phyloP scores from a whole-genome alignment of 2,113 vertebrate species.

The Columba janthina region DNA sequence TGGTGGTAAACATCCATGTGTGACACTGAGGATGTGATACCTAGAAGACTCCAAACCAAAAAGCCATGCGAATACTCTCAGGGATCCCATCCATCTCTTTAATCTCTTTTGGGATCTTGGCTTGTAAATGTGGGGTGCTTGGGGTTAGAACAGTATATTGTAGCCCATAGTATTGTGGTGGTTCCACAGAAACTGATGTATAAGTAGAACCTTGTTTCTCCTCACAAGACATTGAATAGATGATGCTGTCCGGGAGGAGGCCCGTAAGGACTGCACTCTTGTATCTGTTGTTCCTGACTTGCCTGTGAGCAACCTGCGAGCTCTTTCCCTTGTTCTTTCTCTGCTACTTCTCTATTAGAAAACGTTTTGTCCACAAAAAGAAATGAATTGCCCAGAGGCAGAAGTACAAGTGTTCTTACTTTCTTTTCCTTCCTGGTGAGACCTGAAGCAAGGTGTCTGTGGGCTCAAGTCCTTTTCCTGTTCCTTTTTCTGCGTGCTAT shows the following conservation, averaged over 20 bases:
- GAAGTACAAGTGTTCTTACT: not conserved
- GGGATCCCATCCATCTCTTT: not conserved
- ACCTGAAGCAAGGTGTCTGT: not conserved
- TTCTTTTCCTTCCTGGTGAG: not conserved
- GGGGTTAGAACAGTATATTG: not conserved
- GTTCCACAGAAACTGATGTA: not conserved
- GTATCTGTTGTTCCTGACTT: not conserved
- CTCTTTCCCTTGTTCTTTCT: not conserved
- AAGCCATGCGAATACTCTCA: not conserved
- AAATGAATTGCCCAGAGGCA: not conserved
- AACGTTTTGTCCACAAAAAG: not conserved
- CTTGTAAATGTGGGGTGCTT: not conserved
- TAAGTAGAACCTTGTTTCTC: not conserved
- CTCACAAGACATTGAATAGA: not conserved
- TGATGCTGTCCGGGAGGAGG: not conserved
- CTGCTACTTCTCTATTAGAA: not conserved
- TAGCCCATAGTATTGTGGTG: not conserved
- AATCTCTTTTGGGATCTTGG: not conserved
- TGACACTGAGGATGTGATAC: not conserved
- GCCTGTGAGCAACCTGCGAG: not conserved
- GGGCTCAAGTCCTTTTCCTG: not conserved
- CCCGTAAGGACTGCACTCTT: not conserved
- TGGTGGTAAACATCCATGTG: not conserved
- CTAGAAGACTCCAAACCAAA: not conserved
- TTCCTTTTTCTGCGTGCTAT: not conserved